Percentiles rank a stretch among this genome's conserved stretches.
Evolutionary conservation across 2,888 invertebrate genomes (phyloP).

Genomic region (Melanchra persicariae): DNA sequence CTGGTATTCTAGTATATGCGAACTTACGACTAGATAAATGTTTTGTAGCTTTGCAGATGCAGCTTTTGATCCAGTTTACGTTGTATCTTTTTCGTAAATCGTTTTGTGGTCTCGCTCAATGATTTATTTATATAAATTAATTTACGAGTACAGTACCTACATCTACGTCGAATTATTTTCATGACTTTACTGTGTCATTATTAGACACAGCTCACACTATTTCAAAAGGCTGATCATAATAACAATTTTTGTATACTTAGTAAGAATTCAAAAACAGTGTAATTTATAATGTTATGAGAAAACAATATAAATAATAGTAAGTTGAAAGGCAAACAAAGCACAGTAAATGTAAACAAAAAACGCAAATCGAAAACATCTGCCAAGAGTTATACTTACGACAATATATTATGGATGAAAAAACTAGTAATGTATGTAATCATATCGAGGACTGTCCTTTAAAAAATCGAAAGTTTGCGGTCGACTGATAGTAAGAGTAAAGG

Average conservation of each 20-base stretch:
- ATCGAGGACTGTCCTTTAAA: constrained; percentile 61
- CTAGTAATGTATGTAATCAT: constrained; percentile 62
- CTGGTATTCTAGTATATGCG: constrained; percentile 16
- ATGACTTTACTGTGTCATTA: constrained; percentile 3
- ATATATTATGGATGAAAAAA: constrained; percentile 40
- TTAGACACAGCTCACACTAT: not conserved
- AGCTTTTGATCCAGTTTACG: not conserved
- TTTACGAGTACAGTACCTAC: too few species aligned
- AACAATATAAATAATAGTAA: constrained; percentile 45
- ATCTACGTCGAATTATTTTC: not conserved
- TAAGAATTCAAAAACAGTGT: constrained; percentile 3
- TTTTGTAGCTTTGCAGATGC: not conserved
- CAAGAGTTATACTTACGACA: constrained; percentile 49
- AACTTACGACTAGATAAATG: constrained; percentile 8
- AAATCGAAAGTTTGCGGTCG: constrained; percentile 84
- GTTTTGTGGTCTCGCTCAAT: not conserved
- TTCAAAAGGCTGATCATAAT: constrained; percentile 21
- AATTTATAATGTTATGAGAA: constrained; percentile 24
- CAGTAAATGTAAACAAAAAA: constrained; percentile 52
- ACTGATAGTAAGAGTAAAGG: constrained; percentile 76
- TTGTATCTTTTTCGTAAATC: not conserved
- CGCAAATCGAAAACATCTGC: constrained; percentile 63
- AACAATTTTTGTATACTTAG: constrained; percentile 20
- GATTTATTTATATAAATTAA: not conserved
- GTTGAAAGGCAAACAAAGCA: constrained; percentile 49